These are phyloP conservation scores for Gasteruption jaculator DNA, from an alignment of 2,888 invertebrate genomes.

Conservation along the genomic window DNA sequence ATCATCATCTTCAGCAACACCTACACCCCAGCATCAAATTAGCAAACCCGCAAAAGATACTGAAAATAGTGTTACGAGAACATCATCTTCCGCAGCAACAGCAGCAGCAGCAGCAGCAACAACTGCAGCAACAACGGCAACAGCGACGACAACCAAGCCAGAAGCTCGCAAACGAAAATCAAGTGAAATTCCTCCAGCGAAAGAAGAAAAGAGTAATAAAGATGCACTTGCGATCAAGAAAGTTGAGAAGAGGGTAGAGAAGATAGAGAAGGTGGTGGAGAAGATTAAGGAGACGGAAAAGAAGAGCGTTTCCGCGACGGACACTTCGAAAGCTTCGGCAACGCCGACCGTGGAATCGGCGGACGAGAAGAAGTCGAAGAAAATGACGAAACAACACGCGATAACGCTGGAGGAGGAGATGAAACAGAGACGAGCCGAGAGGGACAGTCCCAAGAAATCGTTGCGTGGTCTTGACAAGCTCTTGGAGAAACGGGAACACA, in stretches of 20 bases:
- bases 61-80: constrained; percentile 26
- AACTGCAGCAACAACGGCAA: constrained; percentile 27
- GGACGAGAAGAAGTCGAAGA: constrained; percentile 39
- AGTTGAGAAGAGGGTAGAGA: constrained; percentile 42
- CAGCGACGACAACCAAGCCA: constrained; percentile 33
- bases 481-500: constrained; percentile 56
- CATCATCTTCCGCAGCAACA: constrained; percentile 22
- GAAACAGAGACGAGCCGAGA: constrained; percentile 50
- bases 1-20: constrained; percentile 29
- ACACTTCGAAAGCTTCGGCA: constrained; percentile 10
- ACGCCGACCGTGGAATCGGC: constrained; percentile 16
- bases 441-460: constrained; percentile 58
- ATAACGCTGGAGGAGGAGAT: constrained; percentile 46
- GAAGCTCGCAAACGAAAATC: constrained; percentile 50
- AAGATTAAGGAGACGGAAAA: constrained; percentile 20
- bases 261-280: constrained; percentile 20
- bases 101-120: constrained; percentile 20
- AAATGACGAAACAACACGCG: constrained; percentile 34
- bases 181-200: constrained; percentile 38
- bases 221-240: constrained; percentile 44
- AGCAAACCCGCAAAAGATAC: constrained; percentile 38
- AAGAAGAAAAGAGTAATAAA: constrained; percentile 42
- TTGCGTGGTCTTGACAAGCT: constrained; percentile 59
- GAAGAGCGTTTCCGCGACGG: constrained; percentile 14
- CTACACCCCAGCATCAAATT: too few relatives aligned